Evolutionary conservation across 2,113 vertebrate species (phyloP).

Genomic region (Sebastes fasciatus): DNA sequence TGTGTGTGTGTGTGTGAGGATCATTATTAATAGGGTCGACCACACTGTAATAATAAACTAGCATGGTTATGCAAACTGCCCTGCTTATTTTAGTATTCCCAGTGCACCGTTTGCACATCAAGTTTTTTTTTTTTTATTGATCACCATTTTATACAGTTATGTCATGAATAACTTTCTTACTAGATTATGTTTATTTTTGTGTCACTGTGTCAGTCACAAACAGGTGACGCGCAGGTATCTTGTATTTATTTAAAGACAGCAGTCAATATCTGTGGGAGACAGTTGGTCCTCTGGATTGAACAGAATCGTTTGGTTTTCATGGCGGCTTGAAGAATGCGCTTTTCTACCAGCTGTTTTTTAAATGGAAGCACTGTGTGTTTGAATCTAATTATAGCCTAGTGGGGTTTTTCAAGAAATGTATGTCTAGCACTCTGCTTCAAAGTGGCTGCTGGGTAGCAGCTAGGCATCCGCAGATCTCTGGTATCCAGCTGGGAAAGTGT

Average conservation of each 20-base stretch:
- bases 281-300: slow-evolving; percentile 38
- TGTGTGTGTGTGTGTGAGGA: slow-evolving; percentile 2
- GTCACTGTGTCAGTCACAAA: slow-evolving; percentile 26
- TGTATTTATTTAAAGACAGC: slow-evolving; percentile 55
- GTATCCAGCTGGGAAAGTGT: slow-evolving; percentile 33
- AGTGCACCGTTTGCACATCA: slow-evolving; percentile 36
- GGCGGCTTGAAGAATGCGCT: slow-evolving; percentile 73
- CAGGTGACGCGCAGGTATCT: slow-evolving; percentile 15
- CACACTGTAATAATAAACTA: slow-evolving; percentile 44
- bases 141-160: not conserved
- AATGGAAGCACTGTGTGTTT: slow-evolving; percentile 69
- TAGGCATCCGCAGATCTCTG: slow-evolving; percentile 28
- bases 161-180: not conserved
- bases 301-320: slow-evolving; percentile 69
- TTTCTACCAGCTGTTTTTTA: slow-evolving; percentile 77
- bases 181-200: not conserved
- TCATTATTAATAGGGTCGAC: slow-evolving; percentile 20
- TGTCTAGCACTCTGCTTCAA: slow-evolving; percentile 35
- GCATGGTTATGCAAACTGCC: slow-evolving; percentile 52
- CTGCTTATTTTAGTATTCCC: slow-evolving; percentile 60
- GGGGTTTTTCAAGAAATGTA: slow-evolving; percentile 47
- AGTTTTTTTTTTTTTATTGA: slow-evolving; percentile 17
- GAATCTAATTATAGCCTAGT: slow-evolving; percentile 79
- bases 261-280: slow-evolving; percentile 32
- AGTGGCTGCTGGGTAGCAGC: slow-evolving; percentile 26